phyloP scores from a whole-genome alignment of 92 coral and sea anemone species.

The Epizoanthus illoricatus region DNA sequence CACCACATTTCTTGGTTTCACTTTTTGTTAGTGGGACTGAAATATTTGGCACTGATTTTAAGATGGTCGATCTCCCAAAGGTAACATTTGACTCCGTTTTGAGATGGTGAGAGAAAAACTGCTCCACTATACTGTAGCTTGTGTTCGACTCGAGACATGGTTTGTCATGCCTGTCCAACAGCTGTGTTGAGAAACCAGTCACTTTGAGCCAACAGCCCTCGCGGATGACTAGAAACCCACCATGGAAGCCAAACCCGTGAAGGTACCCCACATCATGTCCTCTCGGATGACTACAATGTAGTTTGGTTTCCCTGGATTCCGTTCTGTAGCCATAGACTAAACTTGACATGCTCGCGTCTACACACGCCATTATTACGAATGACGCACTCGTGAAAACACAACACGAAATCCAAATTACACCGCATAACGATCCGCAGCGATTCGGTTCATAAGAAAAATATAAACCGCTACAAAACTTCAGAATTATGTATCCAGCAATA shows the following conservation, averaged over 20 bases:
- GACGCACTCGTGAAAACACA: background rate
- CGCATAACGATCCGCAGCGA: background rate
- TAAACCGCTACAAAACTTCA: conserved; percentile 1
- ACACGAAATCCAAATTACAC: conserved; percentile 6
- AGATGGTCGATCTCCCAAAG: background rate
- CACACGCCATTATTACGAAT: background rate
- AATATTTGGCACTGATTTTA: background rate
- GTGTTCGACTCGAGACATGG: background rate
- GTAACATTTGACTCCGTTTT: background rate
- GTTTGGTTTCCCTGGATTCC: background rate
- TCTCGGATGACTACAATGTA: background rate
- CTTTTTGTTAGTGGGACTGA: background rate
- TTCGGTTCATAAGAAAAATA: background rate
- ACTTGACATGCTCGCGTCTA: background rate
- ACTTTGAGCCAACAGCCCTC: background rate
- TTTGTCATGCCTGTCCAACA: background rate
- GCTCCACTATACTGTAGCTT: background rate
- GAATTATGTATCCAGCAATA: background rate
- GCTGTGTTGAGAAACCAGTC: background rate
- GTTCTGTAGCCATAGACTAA: conserved; percentile 6
- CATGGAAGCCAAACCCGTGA: background rate
- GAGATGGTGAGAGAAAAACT: background rate
- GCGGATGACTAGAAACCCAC: background rate
- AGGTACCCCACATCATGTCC: background rate
- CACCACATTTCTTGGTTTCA: background rate